phyloP scores from a whole-genome alignment of 2,888 invertebrate species.

The Myathropa florea region DNA sequence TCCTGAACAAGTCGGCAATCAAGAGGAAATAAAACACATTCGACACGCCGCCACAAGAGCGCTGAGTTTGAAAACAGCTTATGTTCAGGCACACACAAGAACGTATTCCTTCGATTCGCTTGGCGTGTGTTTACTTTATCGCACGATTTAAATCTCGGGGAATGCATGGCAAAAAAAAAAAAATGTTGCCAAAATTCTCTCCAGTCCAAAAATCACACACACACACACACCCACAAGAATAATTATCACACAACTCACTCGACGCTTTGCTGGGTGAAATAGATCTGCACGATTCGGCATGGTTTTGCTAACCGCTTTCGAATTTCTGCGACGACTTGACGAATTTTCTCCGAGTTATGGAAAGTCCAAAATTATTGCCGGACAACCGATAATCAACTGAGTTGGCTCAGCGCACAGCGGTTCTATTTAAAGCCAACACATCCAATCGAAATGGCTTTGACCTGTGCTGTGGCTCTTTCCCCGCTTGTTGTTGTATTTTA shows the following conservation, averaged over 20 bases:
- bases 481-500: conserved; percentile 16
- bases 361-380: conserved; percentile 9
- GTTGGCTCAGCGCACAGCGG: conserved; percentile 7
- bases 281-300: conserved; percentile 57
- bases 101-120: neutral
- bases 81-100: neutral
- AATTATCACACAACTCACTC: conserved; percentile 39
- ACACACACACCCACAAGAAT: neutral
- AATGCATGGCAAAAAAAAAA: no score
- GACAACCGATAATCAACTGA: conserved; percentile 48
- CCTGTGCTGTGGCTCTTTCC: conserved; percentile 16
- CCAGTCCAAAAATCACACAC: neutral
- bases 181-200: no score
- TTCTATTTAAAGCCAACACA: conserved; percentile 43
- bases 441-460: conserved; percentile 44
- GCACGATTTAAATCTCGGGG: no score
- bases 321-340: neutral
- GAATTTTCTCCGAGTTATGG: conserved; percentile 6
- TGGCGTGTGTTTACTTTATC: no score
- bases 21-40: neutral
- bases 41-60: neutral
- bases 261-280: conserved; percentile 42
- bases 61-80: neutral
- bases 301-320: neutral
- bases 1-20: neutral